Conservation (phyloP, 2,797 vertebrate genomes). For the Sebastes nivosus region DNA sequence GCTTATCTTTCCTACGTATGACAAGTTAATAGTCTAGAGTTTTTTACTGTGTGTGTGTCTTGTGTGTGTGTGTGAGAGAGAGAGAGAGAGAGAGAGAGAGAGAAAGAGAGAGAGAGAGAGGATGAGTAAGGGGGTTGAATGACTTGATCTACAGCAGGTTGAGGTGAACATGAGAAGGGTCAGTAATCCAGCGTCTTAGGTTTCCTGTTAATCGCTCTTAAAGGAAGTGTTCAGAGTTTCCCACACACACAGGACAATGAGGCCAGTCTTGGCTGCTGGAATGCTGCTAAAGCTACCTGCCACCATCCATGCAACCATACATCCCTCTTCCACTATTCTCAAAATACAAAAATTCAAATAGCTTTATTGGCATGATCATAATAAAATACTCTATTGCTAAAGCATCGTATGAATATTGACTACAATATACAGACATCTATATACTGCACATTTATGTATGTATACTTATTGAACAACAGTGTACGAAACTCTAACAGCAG, state of each 20-base stretch:
- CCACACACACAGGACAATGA: slow-evolving; percentile 88
- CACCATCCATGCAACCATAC: slow-evolving; percentile 41
- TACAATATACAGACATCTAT: no score
- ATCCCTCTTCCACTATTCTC: slow-evolving; percentile 10
- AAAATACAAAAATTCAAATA: no score
- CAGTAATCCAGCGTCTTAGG: slow-evolving; percentile 77
- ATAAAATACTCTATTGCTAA: no score
- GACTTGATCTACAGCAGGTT: slow-evolving; percentile 65
- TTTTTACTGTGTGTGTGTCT: background rate
- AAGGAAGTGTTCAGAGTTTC: slow-evolving; percentile 89
- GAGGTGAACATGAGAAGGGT: slow-evolving; percentile 73
- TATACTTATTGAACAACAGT: no score
- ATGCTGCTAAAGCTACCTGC: slow-evolving; percentile 64
- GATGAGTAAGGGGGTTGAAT: slow-evolving; percentile 41
- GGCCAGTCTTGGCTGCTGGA: slow-evolving; percentile 83
- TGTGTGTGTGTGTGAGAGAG: slow-evolving; percentile 2
- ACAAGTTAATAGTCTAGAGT: background rate
- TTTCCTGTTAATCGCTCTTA: slow-evolving; percentile 84
- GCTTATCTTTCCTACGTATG: background rate
- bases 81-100: background rate
- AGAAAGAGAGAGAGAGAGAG: background rate
- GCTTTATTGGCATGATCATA: no score
- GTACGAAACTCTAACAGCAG: no score
- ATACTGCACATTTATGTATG: no score
- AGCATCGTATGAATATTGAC: no score